A percentile compares a stretch with the other conserved stretches of the same genome.
Conservation (phyloP, 2,888 invertebrate genomes). For the Andrena fulva region DNA sequence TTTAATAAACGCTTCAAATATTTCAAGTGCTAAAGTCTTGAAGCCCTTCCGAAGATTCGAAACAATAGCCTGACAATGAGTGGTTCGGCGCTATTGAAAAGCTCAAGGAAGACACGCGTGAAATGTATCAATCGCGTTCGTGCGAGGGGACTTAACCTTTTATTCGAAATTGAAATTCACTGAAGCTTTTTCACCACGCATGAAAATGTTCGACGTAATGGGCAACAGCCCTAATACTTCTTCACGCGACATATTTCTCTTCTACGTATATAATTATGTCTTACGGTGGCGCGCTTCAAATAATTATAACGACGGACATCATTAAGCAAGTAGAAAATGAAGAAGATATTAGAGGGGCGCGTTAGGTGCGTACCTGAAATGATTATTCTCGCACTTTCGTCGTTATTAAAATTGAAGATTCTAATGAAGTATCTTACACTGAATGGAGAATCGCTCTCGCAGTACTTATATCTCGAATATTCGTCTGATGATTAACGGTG, state of each 20-base stretch:
- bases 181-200: slow-evolving; percentile 38
- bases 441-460: slow-evolving; percentile 47
- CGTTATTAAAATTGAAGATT: slow-evolving; percentile 57
- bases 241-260: slow-evolving; percentile 59
- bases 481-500: slow-evolving; percentile 41
- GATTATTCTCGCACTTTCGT: slow-evolving; percentile 71
- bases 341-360: slow-evolving; percentile 50
- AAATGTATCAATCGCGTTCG: slow-evolving; percentile 28
- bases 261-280: slow-evolving; percentile 75
- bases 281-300: slow-evolving; percentile 70
- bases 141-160: slow-evolving; percentile 6
- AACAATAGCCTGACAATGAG: slow-evolving; percentile 21
- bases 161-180: slow-evolving; percentile 46
- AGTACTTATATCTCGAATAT: slow-evolving; percentile 33
- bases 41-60: slow-evolving; percentile 22
- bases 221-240: slow-evolving; percentile 58
- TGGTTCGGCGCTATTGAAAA: slow-evolving; percentile 10
- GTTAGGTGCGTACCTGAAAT: slow-evolving; percentile 60
- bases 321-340: slow-evolving; percentile 78
- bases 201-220: slow-evolving; percentile 35
- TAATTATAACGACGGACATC: slow-evolving; percentile 78
- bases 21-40: slow-evolving; percentile 28
- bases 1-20: not conserved
- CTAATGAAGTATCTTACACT: slow-evolving; percentile 47
- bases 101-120: slow-evolving; percentile 3